These are phyloP conservation scores for Platysternon megacephalum DNA, from an alignment of 2,113 vertebrate species.

Conservation along the genomic window DNA sequence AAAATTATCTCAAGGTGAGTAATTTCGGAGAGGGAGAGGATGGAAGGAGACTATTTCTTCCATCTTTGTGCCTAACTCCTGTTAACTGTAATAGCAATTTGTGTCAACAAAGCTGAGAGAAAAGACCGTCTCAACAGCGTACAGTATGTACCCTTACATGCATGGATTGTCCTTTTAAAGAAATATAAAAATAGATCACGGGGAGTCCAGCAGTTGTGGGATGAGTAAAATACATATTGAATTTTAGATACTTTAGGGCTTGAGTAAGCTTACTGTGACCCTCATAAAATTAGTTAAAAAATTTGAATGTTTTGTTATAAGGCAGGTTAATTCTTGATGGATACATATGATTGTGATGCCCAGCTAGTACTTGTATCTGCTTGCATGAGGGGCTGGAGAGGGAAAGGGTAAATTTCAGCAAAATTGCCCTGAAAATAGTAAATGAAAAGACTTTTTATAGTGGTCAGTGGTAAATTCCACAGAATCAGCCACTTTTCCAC, in stretches of 20 bases:
- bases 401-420: not conserved
- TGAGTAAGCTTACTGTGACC: not conserved
- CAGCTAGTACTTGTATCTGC: not conserved
- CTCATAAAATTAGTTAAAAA: not conserved
- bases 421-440: not conserved
- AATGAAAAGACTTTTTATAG: not conserved
- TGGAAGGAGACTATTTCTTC: constrained; percentile 7
- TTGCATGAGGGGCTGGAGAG: not conserved
- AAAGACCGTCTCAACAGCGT: not conserved
- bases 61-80: not conserved
- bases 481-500: not conserved
- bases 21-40: not conserved
- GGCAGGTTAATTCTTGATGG: not conserved
- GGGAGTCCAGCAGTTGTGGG: not conserved
- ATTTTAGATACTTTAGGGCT: not conserved
- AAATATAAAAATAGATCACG: not conserved
- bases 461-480: not conserved
- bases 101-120: not conserved
- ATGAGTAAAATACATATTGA: not conserved
- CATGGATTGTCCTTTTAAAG: not conserved
- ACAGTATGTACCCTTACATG: not conserved
- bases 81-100: not conserved
- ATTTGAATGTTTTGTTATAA: not conserved
- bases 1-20: not conserved
- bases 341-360: not conserved